Base-by-base conservation (phyloP, 2,888 invertebrate genomes). In the Pollenia amentaria region DNA sequence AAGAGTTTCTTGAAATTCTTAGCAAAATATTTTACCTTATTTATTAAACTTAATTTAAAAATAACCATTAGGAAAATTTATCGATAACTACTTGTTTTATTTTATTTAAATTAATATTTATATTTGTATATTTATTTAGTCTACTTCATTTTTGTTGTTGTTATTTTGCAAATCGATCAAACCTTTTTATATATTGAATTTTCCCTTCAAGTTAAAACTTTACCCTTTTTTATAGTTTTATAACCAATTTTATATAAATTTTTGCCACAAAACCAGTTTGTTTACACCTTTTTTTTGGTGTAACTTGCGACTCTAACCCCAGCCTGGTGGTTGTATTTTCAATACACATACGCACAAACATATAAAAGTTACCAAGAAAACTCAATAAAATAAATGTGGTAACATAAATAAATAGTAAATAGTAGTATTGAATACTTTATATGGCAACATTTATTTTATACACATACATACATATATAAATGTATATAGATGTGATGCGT, bases 381-480 rank as follows among this genome's bases (percentile, higher is more conserved):
- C 70, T 82, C 78, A 55, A 86, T 86, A 82, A 79, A 86, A 86
- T 86, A 75, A 86, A 86, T 82, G 78, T 82, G 85, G 78, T 64
- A 75, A 82, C 78, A 86, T 82, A 78, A 86, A 82, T 86, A 86
- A 86, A 82, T 75, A 70, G 55, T 75, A 82, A 78, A 57, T 75
- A 64, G 64, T 18, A 55, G 29, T 53, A 18, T 42, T 4, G 40
- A 18, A 53, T 53, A 18, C 57, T 18, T n/a, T 29, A 29, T 29
- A 29, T 29, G 6, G 29, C 29, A 51, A 21, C 16, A 53, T 53
- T 7, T 16, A 8, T 12, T 46, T 44, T 44, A 12, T 48, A 9
- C 21, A 42, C 42, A 18, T 8, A 55, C 18, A 46, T n/a, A 69
- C 38, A 18, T 4, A 11, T 62, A 42, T 16, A 62, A 1, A 18